Percentiles rank a stretch among this genome's conserved stretches.
phyloP scores from a whole-genome alignment of 1,140 invertebrate species.

The Amphibalanus amphitrite region DNA sequence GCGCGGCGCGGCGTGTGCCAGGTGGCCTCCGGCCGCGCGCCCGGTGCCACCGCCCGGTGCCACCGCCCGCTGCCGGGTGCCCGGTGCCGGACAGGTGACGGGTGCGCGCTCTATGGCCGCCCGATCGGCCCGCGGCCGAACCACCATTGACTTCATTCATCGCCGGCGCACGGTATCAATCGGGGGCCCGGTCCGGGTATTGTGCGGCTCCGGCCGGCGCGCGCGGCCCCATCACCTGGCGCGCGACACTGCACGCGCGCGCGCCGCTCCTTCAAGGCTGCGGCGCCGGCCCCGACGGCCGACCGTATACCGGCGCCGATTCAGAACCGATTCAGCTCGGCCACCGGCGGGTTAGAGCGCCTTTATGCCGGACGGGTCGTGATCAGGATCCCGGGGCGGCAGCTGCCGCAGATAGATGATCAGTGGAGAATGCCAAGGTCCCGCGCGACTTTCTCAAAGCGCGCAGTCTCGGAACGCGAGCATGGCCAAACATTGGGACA shows the following conservation, averaged over 20 bases:
- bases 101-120: neutral
- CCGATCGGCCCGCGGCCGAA: neutral
- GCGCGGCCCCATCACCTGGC: neutral
- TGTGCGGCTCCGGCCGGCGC: neutral
- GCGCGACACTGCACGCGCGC: neutral
- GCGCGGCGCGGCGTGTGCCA: neutral
- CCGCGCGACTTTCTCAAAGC: neutral
- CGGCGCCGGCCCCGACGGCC: no score
- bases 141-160: neutral
- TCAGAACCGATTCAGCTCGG: no score
- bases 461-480: neutral
- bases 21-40: neutral
- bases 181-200: neutral
- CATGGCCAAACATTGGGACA: neutral
- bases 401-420: neutral
- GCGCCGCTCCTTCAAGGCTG: neutral
- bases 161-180: neutral
- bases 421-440: neutral
- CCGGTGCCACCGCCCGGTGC: no score
- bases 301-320: no score
- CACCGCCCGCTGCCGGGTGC: no score
- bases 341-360: neutral
- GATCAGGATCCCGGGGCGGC: neutral
- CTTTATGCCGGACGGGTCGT: neutral
- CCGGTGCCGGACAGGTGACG: neutral